Conservation (phyloP, 2,113 vertebrate species). For the Orthonyx spaldingii region DNA sequence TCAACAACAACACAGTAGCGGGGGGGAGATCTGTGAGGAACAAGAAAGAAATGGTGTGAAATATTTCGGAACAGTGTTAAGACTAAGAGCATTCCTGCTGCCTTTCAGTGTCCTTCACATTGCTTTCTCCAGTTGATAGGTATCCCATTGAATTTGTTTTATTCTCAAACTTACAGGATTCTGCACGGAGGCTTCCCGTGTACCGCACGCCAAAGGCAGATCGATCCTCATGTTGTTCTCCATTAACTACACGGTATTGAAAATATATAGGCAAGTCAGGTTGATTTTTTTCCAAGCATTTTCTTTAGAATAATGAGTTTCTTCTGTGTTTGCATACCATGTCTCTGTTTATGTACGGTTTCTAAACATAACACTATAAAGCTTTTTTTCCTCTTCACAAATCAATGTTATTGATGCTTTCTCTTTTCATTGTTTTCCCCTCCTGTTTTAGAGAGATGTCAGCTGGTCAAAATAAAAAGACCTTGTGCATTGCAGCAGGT, state of each 20-base stretch:
- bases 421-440: background rate
- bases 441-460: background rate
- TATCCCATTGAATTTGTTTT: background rate
- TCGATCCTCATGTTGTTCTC: background rate
- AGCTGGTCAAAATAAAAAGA: background rate
- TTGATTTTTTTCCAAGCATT: background rate
- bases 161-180: background rate
- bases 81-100: background rate
- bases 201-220: background rate
- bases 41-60: background rate
- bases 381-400: background rate
- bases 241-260: background rate
- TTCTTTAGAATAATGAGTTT: constrained; percentile 22
- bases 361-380: background rate
- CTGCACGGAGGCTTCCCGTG: fast-evolving
- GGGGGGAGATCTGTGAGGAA: background rate
- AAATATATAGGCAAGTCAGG: background rate
- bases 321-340: background rate
- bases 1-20: fast-evolving
- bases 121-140: background rate
- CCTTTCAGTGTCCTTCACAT: background rate
- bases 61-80: background rate
- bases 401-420: constrained; percentile 17
- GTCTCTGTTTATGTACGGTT: background rate
- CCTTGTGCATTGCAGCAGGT: background rate